These are phyloP conservation scores for Drosophila ohnishii DNA, from an alignment of 1,140 invertebrate species.

Conservation along the genomic window DNA sequence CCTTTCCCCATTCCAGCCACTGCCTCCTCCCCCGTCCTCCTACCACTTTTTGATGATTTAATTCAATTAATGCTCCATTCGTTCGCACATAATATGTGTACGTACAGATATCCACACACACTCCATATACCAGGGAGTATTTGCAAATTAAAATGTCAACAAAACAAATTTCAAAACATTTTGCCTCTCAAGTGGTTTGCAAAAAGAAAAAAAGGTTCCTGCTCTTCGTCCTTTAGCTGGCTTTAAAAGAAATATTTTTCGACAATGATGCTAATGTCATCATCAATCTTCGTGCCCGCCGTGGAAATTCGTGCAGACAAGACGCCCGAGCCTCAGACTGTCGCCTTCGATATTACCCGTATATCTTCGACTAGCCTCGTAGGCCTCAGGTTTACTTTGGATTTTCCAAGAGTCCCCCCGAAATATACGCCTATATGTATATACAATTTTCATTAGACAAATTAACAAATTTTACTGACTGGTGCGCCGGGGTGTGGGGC, in stretches of 20 bases:
- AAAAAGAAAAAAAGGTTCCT: constrained; percentile 56
- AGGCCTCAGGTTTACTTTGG: constrained; percentile 59
- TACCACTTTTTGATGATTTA: constrained; percentile 72
- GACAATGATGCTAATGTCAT: constrained; percentile 83
- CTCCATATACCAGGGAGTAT: constrained; percentile 52
- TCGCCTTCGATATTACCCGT: constrained; percentile 53
- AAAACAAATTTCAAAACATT: constrained; percentile 73
- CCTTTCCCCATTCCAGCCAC: constrained; percentile 24
- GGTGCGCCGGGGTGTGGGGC: constrained; percentile 16
- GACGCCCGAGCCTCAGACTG: constrained; percentile 51
- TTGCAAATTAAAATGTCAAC: constrained; percentile 81
- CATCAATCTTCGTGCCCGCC: constrained; percentile 78
- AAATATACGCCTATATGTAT: constrained; percentile 11
- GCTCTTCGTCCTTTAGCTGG: constrained; percentile 43
- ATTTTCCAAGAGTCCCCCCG: constrained; percentile 16
- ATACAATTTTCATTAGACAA: constrained; percentile 79
- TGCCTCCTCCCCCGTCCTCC: constrained; percentile 4
- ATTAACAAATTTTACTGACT: constrained; percentile 73
- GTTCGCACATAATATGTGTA: constrained; percentile 39
- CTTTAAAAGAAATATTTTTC: constrained; percentile 70
- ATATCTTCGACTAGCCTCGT: constrained; percentile 43
- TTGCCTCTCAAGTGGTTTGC: constrained; percentile 40
- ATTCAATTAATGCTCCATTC: constrained; percentile 76
- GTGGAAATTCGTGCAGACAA: constrained; percentile 50
- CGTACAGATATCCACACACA: constrained; percentile 7